Evolutionary conservation across 2,888 invertebrate species (phyloP), one percentile per base, ranked within the genome.

Genomic region (Macroteleia sp.): DNA sequence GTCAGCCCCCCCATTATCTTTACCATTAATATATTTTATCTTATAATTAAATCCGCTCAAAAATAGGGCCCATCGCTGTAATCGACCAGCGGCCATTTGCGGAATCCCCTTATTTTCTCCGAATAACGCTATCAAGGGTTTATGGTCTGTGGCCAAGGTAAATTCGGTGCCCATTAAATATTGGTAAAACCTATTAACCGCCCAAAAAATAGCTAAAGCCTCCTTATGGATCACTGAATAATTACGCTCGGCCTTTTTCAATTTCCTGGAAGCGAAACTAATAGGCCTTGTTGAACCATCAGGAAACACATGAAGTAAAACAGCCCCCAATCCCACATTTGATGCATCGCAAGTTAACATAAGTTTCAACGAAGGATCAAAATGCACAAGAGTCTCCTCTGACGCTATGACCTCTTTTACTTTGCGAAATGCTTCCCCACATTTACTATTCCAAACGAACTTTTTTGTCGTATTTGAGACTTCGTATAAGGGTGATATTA

Each of bases 111-210:
- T 77, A 16, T 77, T 1, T 34, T 78, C 74, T 6, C 73, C 73
- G 22, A 78, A 78, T 10, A 78, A 48, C 3, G 69, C 77, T 3
- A 70, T n/a, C n/a, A 88, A 69, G 3, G 87, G 88, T 57, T 88
- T 88, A 61, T 89, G 88, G 69, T 90, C 88, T 0, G 85, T 82
- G 9, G 62, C 54, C 3, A 89, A 56, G 2, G 73, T 81, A 81
- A 90, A 90, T 25, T 81, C 61, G 4, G 81, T 81, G 3, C 88
- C 89, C 34, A 81, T 67, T 52, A 90, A 79, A 85, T 89, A 91
- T 61, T 89, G 87, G 76, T 88, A 84, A 77, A 88, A 90, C 39
- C 84, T 86, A 25, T 80, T 82, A 3, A 87, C 81, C 0, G 82
- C 86, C 83, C 85, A 90, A 71, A 83, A 86, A 69, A 90, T 89